Base-by-base conservation (phyloP, 2,888 invertebrate species). In the Acronicta alni region DNA sequence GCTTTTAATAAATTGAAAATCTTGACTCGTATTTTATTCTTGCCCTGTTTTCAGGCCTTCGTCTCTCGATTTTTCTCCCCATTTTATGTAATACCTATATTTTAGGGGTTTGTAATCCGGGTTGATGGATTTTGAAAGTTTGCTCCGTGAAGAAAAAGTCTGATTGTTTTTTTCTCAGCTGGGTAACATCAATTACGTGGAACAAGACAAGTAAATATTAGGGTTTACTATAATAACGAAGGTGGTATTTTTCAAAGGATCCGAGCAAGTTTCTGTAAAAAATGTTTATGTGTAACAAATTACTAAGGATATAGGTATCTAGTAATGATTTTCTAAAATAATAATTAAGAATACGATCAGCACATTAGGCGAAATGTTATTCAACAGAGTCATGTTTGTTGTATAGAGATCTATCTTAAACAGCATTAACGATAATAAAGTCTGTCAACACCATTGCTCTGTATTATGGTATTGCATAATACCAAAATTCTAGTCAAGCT, bases 1-100 rank as follows among this genome's bases (percentile, higher is more conserved):
- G 82, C 82, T 79, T 87, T 87, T 89, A 86, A 88, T 88, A 89
- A 88, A 90, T 88, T 88, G 86, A 86, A 89, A 89, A 86, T 86
- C 84, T 85, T 82, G 75, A 81, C 82, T 79, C 77, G 72, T 81
- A 79, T 80, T 81, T 76, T 75, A 72, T 75, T 72, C 65, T 48
- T 51, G 59, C 51, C 67, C 67, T 63, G 65, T 69, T 69, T 75
- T 72, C 75, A 69, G 69, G 69, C 72, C 62, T 59, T 66, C 61
- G 58, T 57, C 41, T 68, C 65, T 55, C 73, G 71, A 73, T 75
- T 72, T 75, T 65, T 63, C 60, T 67, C 62, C 48, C 47, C 64
- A 62, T 76, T 69, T 67, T 75, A 60, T 69, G 64, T 68, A 57
- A 67, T 65, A 54, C 59, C 57, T 72, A 67, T 64, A 67, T 68